Base-by-base conservation (phyloP, 2,888 invertebrate species). In the Scaptomyza caliginosa region DNA sequence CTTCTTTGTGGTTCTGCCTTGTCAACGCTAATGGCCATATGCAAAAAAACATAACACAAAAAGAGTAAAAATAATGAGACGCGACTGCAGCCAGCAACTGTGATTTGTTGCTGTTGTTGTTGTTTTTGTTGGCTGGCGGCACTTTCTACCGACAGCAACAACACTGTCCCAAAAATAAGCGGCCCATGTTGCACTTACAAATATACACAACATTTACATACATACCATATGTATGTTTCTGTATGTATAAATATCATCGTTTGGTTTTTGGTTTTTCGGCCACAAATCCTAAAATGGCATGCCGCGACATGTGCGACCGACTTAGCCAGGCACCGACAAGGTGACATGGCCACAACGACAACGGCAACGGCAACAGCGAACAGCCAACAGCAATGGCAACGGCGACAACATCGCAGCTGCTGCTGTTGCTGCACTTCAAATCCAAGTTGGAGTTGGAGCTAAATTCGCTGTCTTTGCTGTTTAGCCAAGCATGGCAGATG, bases 281-380 rank as follows among this genome's bases (percentile, higher is more conserved):
- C 81, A 83, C 86, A 83, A 83, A 88, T 88, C 88, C 85, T 85
- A 83, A 86, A 88, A 85, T 88, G 85, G 85, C 85, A 87, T 81
- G 76, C 82, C 52, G 84, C 86, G 83, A 87, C 86, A 88, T 83
- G 84, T 79, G 77, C 88, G 89, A 85, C 88, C 87, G 87, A 85
- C 86, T 82, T 87, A 78, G 74, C 79, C 76, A 70, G 54, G 54
- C 64, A 65, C 13, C 30, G 83, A 87, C 86, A 83, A 82, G 79
- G 79, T 78, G 82, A 88, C 86, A 82, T 67, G 86, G 52, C 63
- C 62, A 77, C 54, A 21, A 51, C 42, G 54, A 42, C 67, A 34
- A 57, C 64, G 38, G 40, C 67, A 21, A 40, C 58, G 36, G 2
- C n/a, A n/a, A n/a, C n/a, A n/a, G n/a, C n/a, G n/a, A n/a, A n/a